Conservation (phyloP, 1,140 invertebrate species). For the Caenorhabditis brenneri region DNA sequence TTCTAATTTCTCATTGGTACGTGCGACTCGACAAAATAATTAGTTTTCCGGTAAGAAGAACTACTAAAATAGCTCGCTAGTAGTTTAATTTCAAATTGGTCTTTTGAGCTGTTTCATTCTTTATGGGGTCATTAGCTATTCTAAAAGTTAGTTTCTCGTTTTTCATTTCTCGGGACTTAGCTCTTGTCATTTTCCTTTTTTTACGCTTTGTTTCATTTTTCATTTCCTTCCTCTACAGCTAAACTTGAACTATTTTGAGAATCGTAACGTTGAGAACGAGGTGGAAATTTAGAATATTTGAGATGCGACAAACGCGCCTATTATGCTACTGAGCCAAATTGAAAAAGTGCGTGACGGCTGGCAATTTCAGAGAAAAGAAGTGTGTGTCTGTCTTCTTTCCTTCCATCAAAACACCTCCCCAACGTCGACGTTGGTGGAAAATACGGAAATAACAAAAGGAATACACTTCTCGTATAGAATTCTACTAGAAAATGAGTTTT, state of each 20-base stretch:
- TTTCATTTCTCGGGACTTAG: not conserved
- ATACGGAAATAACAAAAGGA: not conserved
- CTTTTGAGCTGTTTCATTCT: not conserved
- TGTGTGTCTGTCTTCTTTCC: not conserved
- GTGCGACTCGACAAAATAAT: not conserved
- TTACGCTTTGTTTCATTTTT: not conserved
- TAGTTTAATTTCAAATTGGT: not conserved
- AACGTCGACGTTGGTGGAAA: not conserved
- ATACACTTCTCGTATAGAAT: not conserved
- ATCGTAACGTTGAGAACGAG: not conserved
- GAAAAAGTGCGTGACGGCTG: constrained; percentile 16
- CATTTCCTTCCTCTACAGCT: not conserved
- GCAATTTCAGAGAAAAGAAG: constrained; percentile 3
- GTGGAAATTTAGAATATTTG: not conserved
- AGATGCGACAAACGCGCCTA: not conserved
- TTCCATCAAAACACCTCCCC: not conserved
- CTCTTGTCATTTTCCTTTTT: not conserved
- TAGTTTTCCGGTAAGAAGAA: not conserved
- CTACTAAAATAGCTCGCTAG: not conserved
- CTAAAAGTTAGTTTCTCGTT: not conserved
- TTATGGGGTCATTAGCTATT: constrained; percentile 12
- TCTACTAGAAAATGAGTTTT: not conserved
- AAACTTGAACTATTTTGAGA: no score
- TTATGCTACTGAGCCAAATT: constrained; percentile 20
- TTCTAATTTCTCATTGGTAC: not conserved